phyloP scores from a whole-genome alignment of 2,113 vertebrate genomes.

The Nerophis lumbriciformis region DNA sequence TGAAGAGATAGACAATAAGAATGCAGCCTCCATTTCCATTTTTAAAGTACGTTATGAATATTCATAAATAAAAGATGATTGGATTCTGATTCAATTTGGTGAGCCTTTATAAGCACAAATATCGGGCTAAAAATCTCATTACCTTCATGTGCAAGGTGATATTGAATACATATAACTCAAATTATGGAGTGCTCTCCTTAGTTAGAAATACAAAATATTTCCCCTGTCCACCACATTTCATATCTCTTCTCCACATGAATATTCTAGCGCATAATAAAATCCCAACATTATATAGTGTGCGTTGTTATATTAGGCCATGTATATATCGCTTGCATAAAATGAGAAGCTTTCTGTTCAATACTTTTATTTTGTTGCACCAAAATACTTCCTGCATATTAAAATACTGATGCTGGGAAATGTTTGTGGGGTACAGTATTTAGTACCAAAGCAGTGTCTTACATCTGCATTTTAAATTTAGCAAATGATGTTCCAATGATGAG shows the following conservation, averaged over 20 bases:
- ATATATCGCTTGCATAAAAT: slow-evolving; percentile 2
- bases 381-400: background rate
- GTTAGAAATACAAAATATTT: slow-evolving; percentile 37
- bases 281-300: background rate
- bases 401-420: background rate
- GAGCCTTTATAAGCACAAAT: slow-evolving; percentile 41
- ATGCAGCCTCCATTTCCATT: slow-evolving; percentile 48
- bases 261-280: slow-evolving; percentile 26
- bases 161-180: slow-evolving; percentile 42
- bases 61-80: slow-evolving; percentile 53
- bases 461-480: slow-evolving; percentile 12
- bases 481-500: slow-evolving; percentile 17
- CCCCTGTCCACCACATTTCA: slow-evolving; percentile 20
- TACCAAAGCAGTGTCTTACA: slow-evolving; percentile 9
- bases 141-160: slow-evolving; percentile 27
- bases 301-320: background rate
- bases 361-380: background rate
- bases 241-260: slow-evolving; percentile 19
- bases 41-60: slow-evolving; percentile 56
- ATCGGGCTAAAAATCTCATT: slow-evolving; percentile 45
- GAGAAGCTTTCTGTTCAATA: background rate
- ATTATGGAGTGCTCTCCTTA: slow-evolving; percentile 11
- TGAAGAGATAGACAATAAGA: slow-evolving; percentile 48
- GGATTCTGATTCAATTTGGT: slow-evolving; percentile 49
- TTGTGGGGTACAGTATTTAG: slow-evolving; percentile 8